These are phyloP conservation scores for Tetragonisca angustula DNA, from an alignment of 2,888 invertebrate genomes.

Conservation along the genomic window DNA sequence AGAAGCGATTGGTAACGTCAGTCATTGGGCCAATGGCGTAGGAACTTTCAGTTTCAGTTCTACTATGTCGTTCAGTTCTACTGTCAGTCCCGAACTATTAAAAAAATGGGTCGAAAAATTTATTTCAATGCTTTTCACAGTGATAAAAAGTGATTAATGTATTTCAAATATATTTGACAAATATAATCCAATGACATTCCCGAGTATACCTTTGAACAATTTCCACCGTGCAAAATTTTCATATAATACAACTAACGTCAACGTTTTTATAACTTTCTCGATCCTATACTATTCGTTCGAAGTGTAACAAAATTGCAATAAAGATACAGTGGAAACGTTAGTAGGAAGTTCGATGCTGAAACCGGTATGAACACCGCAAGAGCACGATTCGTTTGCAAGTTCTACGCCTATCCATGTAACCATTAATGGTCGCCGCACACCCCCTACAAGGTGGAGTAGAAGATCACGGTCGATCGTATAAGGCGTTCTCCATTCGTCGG, in stretches of 20 bases:
- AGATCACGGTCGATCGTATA: slow-evolving; percentile 74
- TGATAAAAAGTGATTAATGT: too few species aligned
- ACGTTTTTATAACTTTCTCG: neutral
- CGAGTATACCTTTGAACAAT: too few species aligned
- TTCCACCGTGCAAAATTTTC: too few species aligned
- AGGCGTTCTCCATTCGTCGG: slow-evolving; percentile 70
- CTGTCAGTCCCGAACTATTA: too few species aligned
- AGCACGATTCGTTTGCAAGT: neutral
- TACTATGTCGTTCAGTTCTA: too few species aligned
- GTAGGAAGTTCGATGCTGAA: too few species aligned
- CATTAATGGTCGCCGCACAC: slow-evolving; percentile 75
- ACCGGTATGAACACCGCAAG: too few species aligned
- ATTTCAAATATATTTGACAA: too few species aligned
- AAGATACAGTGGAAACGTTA: neutral
- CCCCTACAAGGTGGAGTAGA: slow-evolving; percentile 76
- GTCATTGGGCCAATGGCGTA: slow-evolving; percentile 33
- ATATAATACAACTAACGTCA: too few species aligned
- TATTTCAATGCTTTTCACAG: too few species aligned
- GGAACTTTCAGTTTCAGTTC: neutral
- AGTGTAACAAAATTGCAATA: neutral
- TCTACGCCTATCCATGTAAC: slow-evolving; percentile 43
- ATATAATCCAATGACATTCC: too few species aligned
- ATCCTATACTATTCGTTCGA: neutral
- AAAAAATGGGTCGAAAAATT: too few species aligned
- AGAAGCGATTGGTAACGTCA: slow-evolving; percentile 43